Conservation (phyloP, 1,140 invertebrate genomes). For the Zaprionus lachaisei region DNA sequence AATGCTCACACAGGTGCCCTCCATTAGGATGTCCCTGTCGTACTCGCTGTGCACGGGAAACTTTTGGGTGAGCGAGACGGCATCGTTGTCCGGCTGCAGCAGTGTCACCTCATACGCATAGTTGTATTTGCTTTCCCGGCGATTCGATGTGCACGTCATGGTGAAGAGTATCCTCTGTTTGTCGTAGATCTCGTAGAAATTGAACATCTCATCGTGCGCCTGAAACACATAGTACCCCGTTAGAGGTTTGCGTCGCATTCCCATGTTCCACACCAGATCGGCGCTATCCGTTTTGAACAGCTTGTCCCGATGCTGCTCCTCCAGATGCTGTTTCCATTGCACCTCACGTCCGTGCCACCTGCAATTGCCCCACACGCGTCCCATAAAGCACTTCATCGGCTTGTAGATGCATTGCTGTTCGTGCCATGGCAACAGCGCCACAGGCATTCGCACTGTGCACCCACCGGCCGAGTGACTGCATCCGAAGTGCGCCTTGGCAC, state of each 20-base stretch:
- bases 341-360: conserved; percentile 76
- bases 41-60: conserved; percentile 83
- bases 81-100: conserved; percentile 71
- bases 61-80: conserved; percentile 74
- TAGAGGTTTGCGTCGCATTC: conserved; percentile 59
- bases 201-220: conserved; percentile 78
- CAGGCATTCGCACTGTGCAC: conserved; percentile 74
- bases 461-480: conserved; percentile 73
- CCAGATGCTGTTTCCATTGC: conserved; percentile 81
- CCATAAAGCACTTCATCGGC: conserved; percentile 83
- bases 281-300: conserved; percentile 52
- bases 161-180: conserved; percentile 75
- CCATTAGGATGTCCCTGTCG: conserved; percentile 73
- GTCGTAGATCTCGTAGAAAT: conserved; percentile 81
- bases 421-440: conserved; percentile 76
- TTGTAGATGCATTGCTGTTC: conserved; percentile 83
- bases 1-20: conserved; percentile 78
- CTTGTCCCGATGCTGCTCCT: conserved; percentile 65
- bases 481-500: conserved; percentile 79
- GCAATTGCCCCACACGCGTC: conserved; percentile 82
- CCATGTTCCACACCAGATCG: conserved; percentile 77
- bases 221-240: conserved; percentile 82
- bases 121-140: conserved; percentile 73
- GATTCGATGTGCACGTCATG: conserved; percentile 81
- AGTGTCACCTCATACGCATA: conserved; percentile 81